phyloP scores from a whole-genome alignment of 1,140 invertebrate genomes.

The Lepidurus packardi region DNA sequence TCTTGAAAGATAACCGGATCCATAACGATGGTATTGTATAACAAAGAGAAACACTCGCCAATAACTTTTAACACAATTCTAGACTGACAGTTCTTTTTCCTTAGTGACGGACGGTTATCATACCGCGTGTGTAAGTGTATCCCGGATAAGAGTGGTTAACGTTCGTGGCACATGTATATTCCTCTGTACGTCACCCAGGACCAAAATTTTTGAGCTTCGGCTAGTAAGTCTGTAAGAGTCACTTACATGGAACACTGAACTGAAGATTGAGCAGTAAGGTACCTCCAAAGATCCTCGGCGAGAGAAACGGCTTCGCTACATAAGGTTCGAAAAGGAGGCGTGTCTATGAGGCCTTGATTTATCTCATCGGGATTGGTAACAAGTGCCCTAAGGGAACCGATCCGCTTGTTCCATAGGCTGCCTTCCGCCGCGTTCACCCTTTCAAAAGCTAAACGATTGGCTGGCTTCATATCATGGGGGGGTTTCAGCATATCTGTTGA shows the following conservation, averaged over 20 bases:
- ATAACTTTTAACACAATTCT: background rate
- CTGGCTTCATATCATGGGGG: background rate
- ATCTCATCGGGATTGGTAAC: slow-evolving; percentile 21
- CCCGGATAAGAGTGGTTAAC: too few species aligned
- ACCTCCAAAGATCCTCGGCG: slow-evolving; percentile 8
- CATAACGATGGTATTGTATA: background rate
- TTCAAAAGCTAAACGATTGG: slow-evolving; percentile 5
- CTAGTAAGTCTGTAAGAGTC: slow-evolving; percentile 3
- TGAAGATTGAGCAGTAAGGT: slow-evolving; percentile 19
- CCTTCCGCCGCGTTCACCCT: background rate
- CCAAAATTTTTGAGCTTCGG: background rate
- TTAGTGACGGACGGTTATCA: too few species aligned
- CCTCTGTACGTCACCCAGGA: background rate
- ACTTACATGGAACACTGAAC: slow-evolving; percentile 16
- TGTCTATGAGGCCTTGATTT: slow-evolving; percentile 17
- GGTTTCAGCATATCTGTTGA: slow-evolving; percentile 15
- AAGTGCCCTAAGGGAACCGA: background rate
- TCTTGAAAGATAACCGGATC: background rate
- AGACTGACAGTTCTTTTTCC: too few species aligned
- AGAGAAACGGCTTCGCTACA: slow-evolving; percentile 21
- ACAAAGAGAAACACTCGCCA: background rate
- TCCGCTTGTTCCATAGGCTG: slow-evolving; percentile 20
- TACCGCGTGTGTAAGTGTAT: too few species aligned
- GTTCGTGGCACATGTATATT: background rate
- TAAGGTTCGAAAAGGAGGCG: slow-evolving; percentile 21